Evolutionary conservation across 2,888 invertebrate species (phyloP).

Genomic region (Nyleta sp.): DNA sequence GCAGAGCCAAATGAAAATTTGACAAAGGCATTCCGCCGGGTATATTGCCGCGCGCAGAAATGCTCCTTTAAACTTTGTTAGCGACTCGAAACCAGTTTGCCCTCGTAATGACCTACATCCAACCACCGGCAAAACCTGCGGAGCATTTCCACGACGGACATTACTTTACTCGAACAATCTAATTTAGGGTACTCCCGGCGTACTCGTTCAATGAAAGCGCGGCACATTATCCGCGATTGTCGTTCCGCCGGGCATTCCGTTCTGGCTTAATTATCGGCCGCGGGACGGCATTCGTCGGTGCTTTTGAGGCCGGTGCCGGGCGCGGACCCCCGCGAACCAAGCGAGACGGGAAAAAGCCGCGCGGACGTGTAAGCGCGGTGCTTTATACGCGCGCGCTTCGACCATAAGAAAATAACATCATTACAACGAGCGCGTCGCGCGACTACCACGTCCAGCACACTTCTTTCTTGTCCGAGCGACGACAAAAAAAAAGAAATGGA

Average conservation of each 20-base stretch:
- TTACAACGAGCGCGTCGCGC: slow-evolving; percentile 71
- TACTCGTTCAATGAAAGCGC: slow-evolving; percentile 47
- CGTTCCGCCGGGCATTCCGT: slow-evolving; percentile 58
- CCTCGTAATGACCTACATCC: slow-evolving; percentile 56
- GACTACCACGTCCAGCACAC: slow-evolving; percentile 28
- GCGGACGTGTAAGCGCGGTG: slow-evolving; percentile 70
- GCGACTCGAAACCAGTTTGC: slow-evolving; percentile 45
- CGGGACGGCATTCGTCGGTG: slow-evolving; percentile 54
- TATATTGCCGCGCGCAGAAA: slow-evolving; percentile 20
- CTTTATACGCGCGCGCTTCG: slow-evolving; percentile 65
- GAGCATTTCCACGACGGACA: slow-evolving; percentile 54
- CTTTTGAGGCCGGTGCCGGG: slow-evolving; percentile 45
- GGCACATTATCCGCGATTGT: slow-evolving; percentile 62
- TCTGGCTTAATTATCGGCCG: slow-evolving; percentile 60
- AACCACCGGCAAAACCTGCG: slow-evolving; percentile 45
- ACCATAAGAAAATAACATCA: slow-evolving; percentile 78
- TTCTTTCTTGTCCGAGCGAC: slow-evolving; percentile 13
- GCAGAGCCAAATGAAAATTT: too few relatives aligned
- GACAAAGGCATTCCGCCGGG: slow-evolving; percentile 21
- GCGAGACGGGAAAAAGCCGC: slow-evolving; percentile 69
- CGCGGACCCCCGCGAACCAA: slow-evolving; percentile 53
- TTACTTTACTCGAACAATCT: slow-evolving; percentile 60
- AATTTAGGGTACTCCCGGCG: slow-evolving; percentile 51
- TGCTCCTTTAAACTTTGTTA: slow-evolving; percentile 44
- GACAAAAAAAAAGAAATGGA: too few relatives aligned